These are phyloP conservation scores for Magallana ariakensis DNA, from an alignment of 1,140 invertebrate genomes.

Conservation along the genomic window DNA sequence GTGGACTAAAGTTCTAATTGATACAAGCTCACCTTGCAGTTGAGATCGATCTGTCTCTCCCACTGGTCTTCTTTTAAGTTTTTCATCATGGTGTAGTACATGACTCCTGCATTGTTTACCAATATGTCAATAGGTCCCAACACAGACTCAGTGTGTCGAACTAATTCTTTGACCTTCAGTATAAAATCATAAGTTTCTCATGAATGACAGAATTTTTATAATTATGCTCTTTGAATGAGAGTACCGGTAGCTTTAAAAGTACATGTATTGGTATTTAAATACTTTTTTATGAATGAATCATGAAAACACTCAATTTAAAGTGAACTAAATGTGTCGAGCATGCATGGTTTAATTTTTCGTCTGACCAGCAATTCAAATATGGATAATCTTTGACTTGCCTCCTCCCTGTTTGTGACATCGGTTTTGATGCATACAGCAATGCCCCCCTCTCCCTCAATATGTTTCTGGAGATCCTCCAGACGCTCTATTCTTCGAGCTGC, in stretches of 20 bases:
- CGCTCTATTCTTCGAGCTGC: constrained; percentile 86
- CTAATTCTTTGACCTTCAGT: constrained; percentile 72
- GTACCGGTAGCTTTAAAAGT: too few relatives aligned
- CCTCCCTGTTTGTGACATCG: constrained; percentile 74
- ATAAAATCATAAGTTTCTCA: constrained; percentile 29
- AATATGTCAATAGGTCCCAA: constrained; percentile 80
- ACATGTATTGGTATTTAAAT: too few relatives aligned
- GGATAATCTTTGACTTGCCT: constrained; percentile 61
- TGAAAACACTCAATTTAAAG: too few relatives aligned
- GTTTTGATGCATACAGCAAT: constrained; percentile 72
- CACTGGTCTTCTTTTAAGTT: constrained; percentile 79
- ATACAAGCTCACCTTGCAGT: constrained; percentile 72
- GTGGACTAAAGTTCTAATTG: too few relatives aligned
- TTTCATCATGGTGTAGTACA: constrained; percentile 80
- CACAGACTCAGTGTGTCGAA: constrained; percentile 71
- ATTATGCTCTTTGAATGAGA: too few relatives aligned
- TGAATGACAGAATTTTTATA: too few relatives aligned
- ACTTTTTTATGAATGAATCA: too few relatives aligned
- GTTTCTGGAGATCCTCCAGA: constrained; percentile 86
- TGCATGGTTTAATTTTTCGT: too few relatives aligned
- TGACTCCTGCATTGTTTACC: constrained; percentile 80
- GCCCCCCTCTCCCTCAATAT: constrained; percentile 83
- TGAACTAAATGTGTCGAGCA: too few relatives aligned
- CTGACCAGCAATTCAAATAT: too few relatives aligned
- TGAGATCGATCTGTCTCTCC: constrained; percentile 79